Base-by-base conservation (phyloP, 2,888 invertebrate genomes). In the Bugula neritina region DNA sequence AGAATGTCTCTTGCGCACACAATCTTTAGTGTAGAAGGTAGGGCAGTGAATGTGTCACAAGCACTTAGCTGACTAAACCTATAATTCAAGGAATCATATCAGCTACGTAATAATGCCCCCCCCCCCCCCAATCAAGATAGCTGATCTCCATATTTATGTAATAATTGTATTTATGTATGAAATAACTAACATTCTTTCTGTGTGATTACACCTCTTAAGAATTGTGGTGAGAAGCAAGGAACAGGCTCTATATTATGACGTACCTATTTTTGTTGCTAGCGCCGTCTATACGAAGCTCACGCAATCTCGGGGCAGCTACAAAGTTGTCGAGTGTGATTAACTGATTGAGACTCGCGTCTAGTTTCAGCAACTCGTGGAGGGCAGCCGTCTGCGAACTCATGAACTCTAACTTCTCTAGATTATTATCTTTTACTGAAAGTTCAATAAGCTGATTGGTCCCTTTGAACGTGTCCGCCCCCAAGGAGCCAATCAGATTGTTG, bases 1-100 rank as follows among this genome's bases (percentile, higher is more conserved):
- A 13, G 2, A n/a, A 63, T 63, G 13, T 34, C 31, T 63, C 63
- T 63, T 29, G 63, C 63, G 63, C 63, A 63, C n/a, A 63, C 63
- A 13, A 63, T 63, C n/a, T 63, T 63, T 31, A 63, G 31, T 2
- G 27, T 63, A 34, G 29, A 21, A 13, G 63, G 63, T 29, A 63
- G 31, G 3, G 21, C 5, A 31, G 27, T 63, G 63, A 63, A 31
- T 13, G 63, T 25, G 31, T 31, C 25, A 34, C 63, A 63, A 10
- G 63, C 2, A 27, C 63, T 63, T 2, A 63, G 31, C 63, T 63
- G 63, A n/a, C 34, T n/a, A n/a, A 63, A 63, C 31, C 63, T 63
- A n/a, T 43, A 43, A 17, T 10, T 10, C 5, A 17, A 43, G 17
- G 17, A 17, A 43, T 5, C 10, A 5, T 5, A 17, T 43, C 5